Percentiles rank a stretch among this genome's conserved stretches.
These are phyloP conservation scores for Heteropelma amictum DNA, from an alignment of 2,888 invertebrate genomes.

Conservation along the genomic window DNA sequence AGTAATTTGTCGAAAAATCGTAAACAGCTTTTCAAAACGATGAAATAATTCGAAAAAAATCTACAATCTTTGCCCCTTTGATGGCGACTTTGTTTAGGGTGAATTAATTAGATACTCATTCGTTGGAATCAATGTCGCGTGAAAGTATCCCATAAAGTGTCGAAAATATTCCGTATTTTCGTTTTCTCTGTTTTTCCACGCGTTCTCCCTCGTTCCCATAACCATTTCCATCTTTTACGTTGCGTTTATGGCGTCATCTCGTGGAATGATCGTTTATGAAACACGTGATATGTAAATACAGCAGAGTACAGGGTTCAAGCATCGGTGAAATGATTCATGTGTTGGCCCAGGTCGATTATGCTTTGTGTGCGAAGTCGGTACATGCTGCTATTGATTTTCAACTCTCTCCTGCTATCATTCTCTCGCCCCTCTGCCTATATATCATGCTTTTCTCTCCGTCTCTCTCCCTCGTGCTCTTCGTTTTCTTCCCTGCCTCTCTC, in stretches of 20 bases:
- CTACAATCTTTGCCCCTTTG: too few species aligned
- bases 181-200: not conserved
- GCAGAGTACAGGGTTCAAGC: conserved; percentile 13
- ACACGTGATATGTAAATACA: conserved; percentile 35
- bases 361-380: conserved; percentile 67
- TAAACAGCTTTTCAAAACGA: too few species aligned
- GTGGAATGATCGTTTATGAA: conserved; percentile 32
- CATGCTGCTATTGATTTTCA: conserved; percentile 67
- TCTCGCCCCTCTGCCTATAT: conserved; percentile 28
- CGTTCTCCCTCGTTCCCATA: too few species aligned
- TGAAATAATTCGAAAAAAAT: too few species aligned
- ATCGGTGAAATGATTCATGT: conserved; percentile 41
- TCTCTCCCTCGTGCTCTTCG: conserved; percentile 12
- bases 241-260: not conserved
- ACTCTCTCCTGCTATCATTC: conserved; percentile 43
- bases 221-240: not conserved
- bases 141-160: too few species aligned
- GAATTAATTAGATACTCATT: too few species aligned
- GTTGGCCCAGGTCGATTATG: conserved; percentile 65
- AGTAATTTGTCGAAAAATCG: too few species aligned
- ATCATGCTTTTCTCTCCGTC: conserved; percentile 17
- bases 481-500: conserved; percentile 1
- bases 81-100: too few species aligned
- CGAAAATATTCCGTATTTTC: too few species aligned
- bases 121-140: too few species aligned